Conservation (phyloP, 2,113 vertebrate species). For the Argyrosomus japonicus region DNA sequence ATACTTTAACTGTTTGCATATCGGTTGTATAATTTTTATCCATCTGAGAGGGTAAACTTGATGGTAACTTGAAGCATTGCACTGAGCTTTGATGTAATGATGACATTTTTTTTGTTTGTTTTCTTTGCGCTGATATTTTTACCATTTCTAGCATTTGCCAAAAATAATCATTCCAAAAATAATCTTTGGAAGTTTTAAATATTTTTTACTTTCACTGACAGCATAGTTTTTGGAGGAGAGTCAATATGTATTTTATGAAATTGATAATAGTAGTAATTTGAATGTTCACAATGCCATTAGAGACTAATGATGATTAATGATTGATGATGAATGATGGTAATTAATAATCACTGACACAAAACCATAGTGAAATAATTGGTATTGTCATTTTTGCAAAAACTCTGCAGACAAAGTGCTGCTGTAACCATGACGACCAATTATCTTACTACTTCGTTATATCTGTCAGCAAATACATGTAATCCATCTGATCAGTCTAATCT, state of each 20-base stretch:
- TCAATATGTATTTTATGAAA: neutral
- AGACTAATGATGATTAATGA: neutral
- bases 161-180: conserved; percentile 30
- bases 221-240: neutral
- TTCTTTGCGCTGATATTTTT: conserved; percentile 26
- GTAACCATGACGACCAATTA: neutral
- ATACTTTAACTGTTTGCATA: too few species aligned
- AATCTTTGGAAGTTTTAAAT: neutral
- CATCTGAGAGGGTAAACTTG: neutral
- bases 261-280: neutral
- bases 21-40: conserved; percentile 1
- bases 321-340: too few species aligned
- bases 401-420: neutral
- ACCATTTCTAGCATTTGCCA: conserved; percentile 32
- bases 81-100: conserved; percentile 6
- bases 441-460: neutral
- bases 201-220: neutral
- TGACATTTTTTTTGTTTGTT: neutral
- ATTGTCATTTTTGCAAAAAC: neutral
- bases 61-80: neutral
- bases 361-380: too few species aligned
- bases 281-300: neutral
- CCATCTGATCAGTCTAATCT: neutral
- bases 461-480: neutral
- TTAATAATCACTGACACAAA: neutral